These are phyloP conservation scores for Teleogryllus occipitalis DNA, from an alignment of 1,140 invertebrate species.

Conservation along the genomic window DNA sequence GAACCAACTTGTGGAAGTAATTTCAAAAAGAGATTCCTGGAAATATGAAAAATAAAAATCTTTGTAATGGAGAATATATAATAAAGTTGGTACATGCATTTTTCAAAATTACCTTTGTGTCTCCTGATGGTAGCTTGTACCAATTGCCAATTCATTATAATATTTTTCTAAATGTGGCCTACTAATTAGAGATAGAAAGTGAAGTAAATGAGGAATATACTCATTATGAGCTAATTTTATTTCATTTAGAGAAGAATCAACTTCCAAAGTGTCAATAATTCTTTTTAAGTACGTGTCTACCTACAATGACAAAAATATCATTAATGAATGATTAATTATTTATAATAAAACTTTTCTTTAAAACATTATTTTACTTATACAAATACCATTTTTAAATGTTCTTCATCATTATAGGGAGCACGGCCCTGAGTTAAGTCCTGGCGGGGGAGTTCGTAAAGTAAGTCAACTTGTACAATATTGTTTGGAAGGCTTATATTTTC, in stretches of 20 bases:
- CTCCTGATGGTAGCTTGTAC: constrained; percentile 53
- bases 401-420: background rate
- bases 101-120: constrained; percentile 37
- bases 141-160: constrained; percentile 46
- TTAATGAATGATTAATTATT: background rate
- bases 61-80: background rate
- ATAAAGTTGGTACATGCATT: background rate
- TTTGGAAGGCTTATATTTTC: background rate
- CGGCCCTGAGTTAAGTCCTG: constrained; percentile 9
- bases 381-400: background rate
- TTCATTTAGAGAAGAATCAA: constrained; percentile 32
- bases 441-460: background rate
- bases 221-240: constrained; percentile 38
- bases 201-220: constrained; percentile 36
- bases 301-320: constrained; percentile 19
- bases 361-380: background rate
- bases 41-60: constrained; percentile 9
- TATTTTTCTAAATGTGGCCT: constrained; percentile 42
- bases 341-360: background rate
- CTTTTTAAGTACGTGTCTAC: constrained; percentile 19
- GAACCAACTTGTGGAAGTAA: constrained; percentile 61
- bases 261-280: constrained; percentile 25
- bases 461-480: background rate
- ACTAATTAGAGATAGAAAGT: constrained; percentile 43
- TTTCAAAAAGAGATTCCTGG: constrained; percentile 61